Evolutionary conservation across 2,888 invertebrate species (phyloP).

Genomic region (Phengaris alcon): DNA sequence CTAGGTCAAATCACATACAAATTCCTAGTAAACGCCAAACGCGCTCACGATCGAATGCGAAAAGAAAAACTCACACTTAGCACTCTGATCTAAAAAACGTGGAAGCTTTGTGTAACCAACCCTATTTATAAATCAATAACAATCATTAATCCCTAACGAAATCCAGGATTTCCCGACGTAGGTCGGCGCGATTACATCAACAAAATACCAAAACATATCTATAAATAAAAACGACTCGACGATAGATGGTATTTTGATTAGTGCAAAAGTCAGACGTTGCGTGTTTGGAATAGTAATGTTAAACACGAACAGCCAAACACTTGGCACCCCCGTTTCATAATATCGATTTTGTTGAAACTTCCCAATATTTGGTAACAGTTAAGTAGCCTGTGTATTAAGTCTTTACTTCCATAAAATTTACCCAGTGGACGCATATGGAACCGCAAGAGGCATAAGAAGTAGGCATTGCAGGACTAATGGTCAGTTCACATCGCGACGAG

Average conservation of each 20-base stretch:
- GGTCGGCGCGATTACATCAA: not conserved
- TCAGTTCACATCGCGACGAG: too few species aligned
- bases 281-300: not conserved
- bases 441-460: too few species aligned
- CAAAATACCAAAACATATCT: not conserved
- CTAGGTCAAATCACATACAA: too few species aligned
- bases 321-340: slow-evolving; percentile 13
- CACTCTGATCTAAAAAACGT: too few species aligned
- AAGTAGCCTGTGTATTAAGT: not conserved
- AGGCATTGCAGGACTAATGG: too few species aligned
- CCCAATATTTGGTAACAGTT: not conserved
- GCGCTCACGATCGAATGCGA: too few species aligned
- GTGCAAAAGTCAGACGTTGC: slow-evolving; percentile 6
- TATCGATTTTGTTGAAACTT: slow-evolving; percentile 14
- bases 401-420: not conserved
- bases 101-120: not conserved
- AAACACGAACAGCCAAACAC: not conserved
- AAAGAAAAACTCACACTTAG: too few species aligned
- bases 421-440: too few species aligned
- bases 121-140: not conserved
- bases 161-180: slow-evolving; percentile 1
- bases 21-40: too few species aligned
- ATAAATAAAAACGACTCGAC: not conserved
- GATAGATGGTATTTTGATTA: slow-evolving; percentile 7
- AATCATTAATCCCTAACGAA: not conserved